Conservation (phyloP, 2,888 invertebrate species). For the Anorthoa munda region DNA sequence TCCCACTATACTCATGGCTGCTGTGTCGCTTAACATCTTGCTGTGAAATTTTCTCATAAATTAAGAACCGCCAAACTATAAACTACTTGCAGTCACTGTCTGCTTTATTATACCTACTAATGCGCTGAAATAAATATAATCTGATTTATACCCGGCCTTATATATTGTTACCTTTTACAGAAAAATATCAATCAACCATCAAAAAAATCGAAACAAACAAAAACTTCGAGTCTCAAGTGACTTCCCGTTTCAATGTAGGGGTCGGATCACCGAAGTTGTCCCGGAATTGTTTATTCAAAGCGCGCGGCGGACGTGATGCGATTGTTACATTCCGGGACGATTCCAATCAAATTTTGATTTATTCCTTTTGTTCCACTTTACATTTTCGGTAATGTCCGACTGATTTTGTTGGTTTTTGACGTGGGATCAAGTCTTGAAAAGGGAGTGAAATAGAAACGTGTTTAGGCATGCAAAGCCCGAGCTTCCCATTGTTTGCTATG, state of each 20-base stretch:
- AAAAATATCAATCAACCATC: background rate
- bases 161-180: background rate
- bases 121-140: too few species aligned
- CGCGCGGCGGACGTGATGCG: conserved; percentile 78
- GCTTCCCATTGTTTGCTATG: conserved; percentile 13
- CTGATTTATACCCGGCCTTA: background rate
- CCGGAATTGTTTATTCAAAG: conserved; percentile 82
- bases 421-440: conserved; percentile 52
- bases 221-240: conserved; percentile 42
- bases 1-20: too few species aligned
- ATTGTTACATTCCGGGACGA: conserved; percentile 80
- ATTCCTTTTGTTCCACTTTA: conserved; percentile 77
- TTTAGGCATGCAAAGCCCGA: conserved; percentile 11
- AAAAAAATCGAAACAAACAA: background rate
- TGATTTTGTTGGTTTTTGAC: conserved; percentile 70
- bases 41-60: too few species aligned
- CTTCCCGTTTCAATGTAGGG: conserved; percentile 51
- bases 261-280: conserved; percentile 71
- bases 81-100: too few species aligned
- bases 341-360: conserved; percentile 84
- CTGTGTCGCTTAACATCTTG: too few species aligned
- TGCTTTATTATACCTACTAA: too few species aligned
- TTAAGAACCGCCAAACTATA: too few species aligned
- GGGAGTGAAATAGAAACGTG: conserved; percentile 28
- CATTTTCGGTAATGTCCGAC: conserved; percentile 70